These are phyloP conservation scores for Drosophila lacteicornis DNA, from an alignment of 1,140 invertebrate genomes.

Conservation along the genomic window DNA sequence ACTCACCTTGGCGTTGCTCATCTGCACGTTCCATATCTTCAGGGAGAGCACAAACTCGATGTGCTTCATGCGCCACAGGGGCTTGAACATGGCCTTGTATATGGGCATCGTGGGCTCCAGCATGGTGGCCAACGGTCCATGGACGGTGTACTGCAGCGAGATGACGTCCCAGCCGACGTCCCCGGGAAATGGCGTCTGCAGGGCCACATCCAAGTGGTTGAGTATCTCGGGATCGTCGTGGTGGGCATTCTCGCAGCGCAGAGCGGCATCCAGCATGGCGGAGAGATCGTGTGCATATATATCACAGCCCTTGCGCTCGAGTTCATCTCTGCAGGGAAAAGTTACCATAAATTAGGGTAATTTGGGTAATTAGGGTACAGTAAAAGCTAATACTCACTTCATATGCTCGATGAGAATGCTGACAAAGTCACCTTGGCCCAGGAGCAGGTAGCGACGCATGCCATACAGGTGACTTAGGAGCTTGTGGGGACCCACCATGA, in stretches of 20 bases:
- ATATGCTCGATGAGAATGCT: slow-evolving; percentile 95
- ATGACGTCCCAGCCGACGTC: slow-evolving; percentile 98
- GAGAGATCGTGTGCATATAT: slow-evolving; percentile 95
- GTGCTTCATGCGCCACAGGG: slow-evolving; percentile 96
- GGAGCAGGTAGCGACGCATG: slow-evolving; percentile 94
- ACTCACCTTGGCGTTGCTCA: slow-evolving; percentile 90
- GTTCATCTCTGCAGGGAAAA: slow-evolving; percentile 89
- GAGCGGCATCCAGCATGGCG: slow-evolving; percentile 95
- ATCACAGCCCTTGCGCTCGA: slow-evolving; percentile 94
- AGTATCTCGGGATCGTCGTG: slow-evolving; percentile 96
- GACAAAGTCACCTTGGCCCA: slow-evolving; percentile 98
- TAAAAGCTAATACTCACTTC: slow-evolving; percentile 88
- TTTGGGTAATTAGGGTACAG: no score
- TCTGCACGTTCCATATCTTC: slow-evolving; percentile 94
- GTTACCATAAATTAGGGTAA: background rate
- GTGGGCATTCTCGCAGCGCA: slow-evolving; percentile 97
- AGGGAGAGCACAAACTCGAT: slow-evolving; percentile 95
- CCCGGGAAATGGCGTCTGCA: slow-evolving; percentile 90
- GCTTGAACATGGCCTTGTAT: slow-evolving; percentile 95
- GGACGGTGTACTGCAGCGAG: slow-evolving; percentile 95
- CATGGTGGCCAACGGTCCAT: slow-evolving; percentile 96
- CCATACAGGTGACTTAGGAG: slow-evolving; percentile 96
- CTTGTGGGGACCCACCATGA: slow-evolving; percentile 94
- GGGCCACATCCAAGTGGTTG: slow-evolving; percentile 93
- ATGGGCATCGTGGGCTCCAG: slow-evolving; percentile 93